Conservation (phyloP, 2,888 invertebrate species). For the Lithophane semibrunnea region DNA sequence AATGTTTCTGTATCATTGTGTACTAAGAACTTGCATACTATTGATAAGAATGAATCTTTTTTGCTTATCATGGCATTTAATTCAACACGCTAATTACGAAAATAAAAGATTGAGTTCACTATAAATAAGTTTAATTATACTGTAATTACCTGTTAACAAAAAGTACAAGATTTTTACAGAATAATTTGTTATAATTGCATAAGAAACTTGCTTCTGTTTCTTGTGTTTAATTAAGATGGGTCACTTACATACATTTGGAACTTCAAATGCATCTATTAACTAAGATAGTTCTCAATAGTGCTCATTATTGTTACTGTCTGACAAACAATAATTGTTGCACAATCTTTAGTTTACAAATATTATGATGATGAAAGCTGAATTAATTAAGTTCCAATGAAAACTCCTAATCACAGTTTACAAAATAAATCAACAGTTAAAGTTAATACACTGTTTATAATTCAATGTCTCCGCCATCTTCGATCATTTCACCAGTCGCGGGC, state of each 20-base stretch:
- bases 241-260: background rate
- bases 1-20: background rate
- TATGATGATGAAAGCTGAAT: background rate
- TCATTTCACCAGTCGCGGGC: slow-evolving; percentile 84
- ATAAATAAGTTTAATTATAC: slow-evolving; percentile 55
- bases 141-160: slow-evolving; percentile 42
- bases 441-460: slow-evolving; percentile 78
- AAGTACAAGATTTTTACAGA: slow-evolving; percentile 25
- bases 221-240: background rate
- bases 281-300: background rate
- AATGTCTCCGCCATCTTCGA: slow-evolving; percentile 90
- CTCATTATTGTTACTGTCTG: background rate
- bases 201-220: slow-evolving; percentile 33
- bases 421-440: slow-evolving; percentile 11
- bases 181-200: slow-evolving; percentile 33
- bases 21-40: no score
- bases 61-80: background rate
- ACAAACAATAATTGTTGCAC: background rate
- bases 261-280: background rate
- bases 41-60: background rate
- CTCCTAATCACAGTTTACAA: slow-evolving; percentile 3
- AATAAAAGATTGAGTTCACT: slow-evolving; percentile 14
- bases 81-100: background rate
- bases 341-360: background rate
- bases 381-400: background rate